Evolutionary conservation across 2,888 invertebrate species (phyloP).

Genomic region (Idaea straminata): DNA sequence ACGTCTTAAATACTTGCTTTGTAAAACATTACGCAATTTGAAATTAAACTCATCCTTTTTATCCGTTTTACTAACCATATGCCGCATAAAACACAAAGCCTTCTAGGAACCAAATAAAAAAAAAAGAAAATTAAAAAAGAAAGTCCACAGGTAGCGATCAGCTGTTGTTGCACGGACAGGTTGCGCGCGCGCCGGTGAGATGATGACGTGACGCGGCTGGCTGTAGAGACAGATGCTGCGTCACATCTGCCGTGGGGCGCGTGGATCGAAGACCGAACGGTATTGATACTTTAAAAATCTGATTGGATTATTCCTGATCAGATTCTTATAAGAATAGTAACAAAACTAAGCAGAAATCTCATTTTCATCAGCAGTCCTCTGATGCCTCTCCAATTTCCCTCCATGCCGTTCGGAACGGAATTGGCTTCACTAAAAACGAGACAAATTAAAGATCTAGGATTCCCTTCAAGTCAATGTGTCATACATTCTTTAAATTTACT

Average conservation of each 20-base stretch:
- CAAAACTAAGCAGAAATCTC: not conserved
- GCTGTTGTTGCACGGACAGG: slow-evolving; percentile 59
- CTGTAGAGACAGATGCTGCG: slow-evolving; percentile 66
- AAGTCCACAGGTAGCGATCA: slow-evolving; percentile 64
- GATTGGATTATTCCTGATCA: slow-evolving; percentile 12
- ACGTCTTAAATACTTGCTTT: not conserved
- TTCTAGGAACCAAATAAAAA: slow-evolving; percentile 14
- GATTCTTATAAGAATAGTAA: not conserved
- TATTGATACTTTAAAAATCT: slow-evolving; percentile 49
- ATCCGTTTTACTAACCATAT: not conserved
- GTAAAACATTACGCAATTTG: not conserved
- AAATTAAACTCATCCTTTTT: not conserved
- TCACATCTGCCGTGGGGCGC: slow-evolving; percentile 68
- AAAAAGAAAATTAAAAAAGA: slow-evolving; percentile 41
- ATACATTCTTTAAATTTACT: no score
- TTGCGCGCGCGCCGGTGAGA: slow-evolving; percentile 49
- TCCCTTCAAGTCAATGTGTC: no score
- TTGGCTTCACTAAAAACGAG: no score
- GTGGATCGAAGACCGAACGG: not conserved
- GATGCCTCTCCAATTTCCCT: no score
- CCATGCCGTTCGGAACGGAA: no score
- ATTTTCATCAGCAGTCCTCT: no score
- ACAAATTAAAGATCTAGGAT: no score
- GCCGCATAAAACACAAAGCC: slow-evolving; percentile 17
- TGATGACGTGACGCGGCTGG: slow-evolving; percentile 20